These are phyloP conservation scores for Gila robusta DNA, from an alignment of 2,797 vertebrate genomes.

Conservation along the genomic window DNA sequence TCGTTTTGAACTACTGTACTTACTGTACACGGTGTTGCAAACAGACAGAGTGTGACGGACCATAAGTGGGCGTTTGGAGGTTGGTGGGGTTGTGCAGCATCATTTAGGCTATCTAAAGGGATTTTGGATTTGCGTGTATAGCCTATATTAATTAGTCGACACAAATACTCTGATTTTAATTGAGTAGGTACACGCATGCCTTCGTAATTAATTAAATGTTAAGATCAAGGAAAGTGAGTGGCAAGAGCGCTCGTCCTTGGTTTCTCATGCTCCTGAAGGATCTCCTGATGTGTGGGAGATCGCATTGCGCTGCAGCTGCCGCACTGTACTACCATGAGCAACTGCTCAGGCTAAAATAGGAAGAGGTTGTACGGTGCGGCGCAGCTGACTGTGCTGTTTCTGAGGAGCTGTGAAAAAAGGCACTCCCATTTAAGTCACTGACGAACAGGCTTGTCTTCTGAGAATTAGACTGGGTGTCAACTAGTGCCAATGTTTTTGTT, in stretches of 20 bases:
- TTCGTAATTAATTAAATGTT: background rate
- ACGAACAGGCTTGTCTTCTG: constrained; percentile 32
- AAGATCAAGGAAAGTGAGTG: background rate
- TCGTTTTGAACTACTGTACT: constrained; percentile 42
- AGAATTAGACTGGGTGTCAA: constrained; percentile 57
- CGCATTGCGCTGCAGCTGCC: constrained; percentile 81
- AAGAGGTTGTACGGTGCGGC: constrained; percentile 80
- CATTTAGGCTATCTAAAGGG: constrained; percentile 54
- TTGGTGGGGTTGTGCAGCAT: constrained; percentile 16
- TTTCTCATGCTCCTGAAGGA: constrained; percentile 16
- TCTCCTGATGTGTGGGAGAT: constrained; percentile 64
- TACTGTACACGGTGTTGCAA: constrained; percentile 28
- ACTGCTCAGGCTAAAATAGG: constrained; percentile 88
- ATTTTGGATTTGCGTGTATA: constrained; percentile 64
- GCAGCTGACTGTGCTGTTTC: constrained; percentile 86
- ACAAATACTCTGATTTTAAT: background rate
- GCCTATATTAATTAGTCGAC: constrained; percentile 54
- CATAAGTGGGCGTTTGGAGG: constrained; percentile 33
- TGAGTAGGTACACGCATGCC: background rate
- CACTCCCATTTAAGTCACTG: constrained; percentile 78
- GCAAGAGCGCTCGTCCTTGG: background rate
- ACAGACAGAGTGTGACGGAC: background rate
- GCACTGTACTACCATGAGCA: constrained; percentile 63
- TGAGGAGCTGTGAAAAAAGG: constrained; percentile 66
- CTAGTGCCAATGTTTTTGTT: background rate